phyloP scores from a whole-genome alignment of 2,888 invertebrate genomes.

The Meta bourneti region DNA sequence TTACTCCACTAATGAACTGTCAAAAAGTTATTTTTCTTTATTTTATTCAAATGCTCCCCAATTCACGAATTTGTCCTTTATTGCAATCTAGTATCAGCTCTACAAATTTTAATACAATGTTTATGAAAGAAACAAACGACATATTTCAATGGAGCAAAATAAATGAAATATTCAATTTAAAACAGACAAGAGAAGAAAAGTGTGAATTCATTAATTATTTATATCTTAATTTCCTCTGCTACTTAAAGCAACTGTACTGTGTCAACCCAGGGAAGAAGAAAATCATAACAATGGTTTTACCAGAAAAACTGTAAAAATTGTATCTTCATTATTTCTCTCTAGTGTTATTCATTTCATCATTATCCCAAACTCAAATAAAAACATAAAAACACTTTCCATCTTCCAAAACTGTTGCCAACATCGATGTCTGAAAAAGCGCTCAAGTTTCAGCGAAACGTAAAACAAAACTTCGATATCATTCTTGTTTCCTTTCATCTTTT shows the following conservation, averaged over 20 bases:
- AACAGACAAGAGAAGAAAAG: not conserved
- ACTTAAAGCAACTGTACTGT: not conserved
- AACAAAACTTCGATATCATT: conserved; percentile 58
- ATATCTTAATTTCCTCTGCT: conserved; percentile 9
- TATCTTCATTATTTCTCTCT: not conserved
- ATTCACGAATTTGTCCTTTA: too few relatives aligned
- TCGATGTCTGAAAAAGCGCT: conserved; percentile 32
- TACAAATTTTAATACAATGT: too few relatives aligned
- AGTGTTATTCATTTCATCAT: conserved; percentile 30
- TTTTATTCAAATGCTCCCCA: too few relatives aligned
- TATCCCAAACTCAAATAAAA: not conserved
- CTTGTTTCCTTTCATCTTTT: conserved; percentile 44
- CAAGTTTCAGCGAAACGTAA: conserved; percentile 44
- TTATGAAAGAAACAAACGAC: too few relatives aligned
- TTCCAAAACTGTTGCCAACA: conserved; percentile 8
- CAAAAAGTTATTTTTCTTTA: too few relatives aligned
- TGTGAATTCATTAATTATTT: conserved; percentile 15
- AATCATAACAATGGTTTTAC: not conserved
- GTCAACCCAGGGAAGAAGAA: not conserved
- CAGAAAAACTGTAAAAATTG: not conserved
- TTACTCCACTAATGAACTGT: too few relatives aligned
- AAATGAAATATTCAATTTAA: too few relatives aligned
- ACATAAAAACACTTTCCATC: conserved; percentile 31
- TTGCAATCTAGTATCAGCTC: too few relatives aligned
- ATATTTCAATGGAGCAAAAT: too few relatives aligned